phyloP scores from a whole-genome alignment of 1,140 invertebrate genomes.

The Bradysia coprophila region DNA sequence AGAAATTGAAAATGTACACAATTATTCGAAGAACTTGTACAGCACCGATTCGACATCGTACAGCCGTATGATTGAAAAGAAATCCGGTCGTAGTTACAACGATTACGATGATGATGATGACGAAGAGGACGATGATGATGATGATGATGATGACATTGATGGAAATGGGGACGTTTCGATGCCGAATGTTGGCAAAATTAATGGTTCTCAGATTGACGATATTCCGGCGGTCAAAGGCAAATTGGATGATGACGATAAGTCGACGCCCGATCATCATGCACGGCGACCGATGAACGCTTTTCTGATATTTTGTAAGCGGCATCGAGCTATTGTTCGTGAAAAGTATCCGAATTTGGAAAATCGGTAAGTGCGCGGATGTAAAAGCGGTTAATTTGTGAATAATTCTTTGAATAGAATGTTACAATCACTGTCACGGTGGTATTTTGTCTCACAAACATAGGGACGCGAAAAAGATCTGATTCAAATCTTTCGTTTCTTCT shows the following conservation, averaged over 20 bases:
- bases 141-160: background rate
- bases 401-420: no score
- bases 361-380: no score
- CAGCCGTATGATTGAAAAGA: background rate
- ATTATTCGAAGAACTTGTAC: background rate
- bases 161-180: no score
- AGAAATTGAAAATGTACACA: background rate
- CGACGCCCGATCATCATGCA: conserved; percentile 49
- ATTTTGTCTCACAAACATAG: no score
- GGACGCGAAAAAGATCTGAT: no score
- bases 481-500: no score
- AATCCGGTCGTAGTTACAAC: background rate
- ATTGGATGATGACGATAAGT: conserved; percentile 9
- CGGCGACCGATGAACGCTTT: conserved; percentile 90
- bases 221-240: no score
- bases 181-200: no score
- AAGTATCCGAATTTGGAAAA: conserved; percentile 80
- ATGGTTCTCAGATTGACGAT: no score
- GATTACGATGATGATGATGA: background rate
- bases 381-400: no score
- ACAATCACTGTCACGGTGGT: no score
- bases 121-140: background rate
- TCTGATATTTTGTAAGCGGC: conserved; percentile 85
- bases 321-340: conserved; percentile 67
- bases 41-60: background rate